These are phyloP conservation scores for Helostoma temminkii DNA, from an alignment of 2,797 vertebrate species.

Conservation along the genomic window DNA sequence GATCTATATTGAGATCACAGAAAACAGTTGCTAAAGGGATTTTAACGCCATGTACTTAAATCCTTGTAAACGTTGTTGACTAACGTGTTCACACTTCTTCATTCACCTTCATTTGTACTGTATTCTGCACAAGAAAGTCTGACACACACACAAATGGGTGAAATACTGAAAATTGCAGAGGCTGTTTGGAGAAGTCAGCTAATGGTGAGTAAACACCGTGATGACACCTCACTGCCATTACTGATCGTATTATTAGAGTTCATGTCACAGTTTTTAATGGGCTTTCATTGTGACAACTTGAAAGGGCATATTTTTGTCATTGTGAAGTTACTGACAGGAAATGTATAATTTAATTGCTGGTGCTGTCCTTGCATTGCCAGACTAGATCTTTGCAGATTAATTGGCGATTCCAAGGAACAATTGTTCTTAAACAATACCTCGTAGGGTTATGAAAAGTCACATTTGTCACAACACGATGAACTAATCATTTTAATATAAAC, in stretches of 20 bases:
- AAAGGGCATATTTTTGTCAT: background rate
- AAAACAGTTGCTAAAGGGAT: slow-evolving; percentile 28
- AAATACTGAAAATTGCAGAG: background rate
- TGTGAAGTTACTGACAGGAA: background rate
- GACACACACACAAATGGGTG: background rate
- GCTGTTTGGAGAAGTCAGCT: background rate
- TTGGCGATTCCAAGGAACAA: too few relatives aligned
- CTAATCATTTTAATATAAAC: too few relatives aligned
- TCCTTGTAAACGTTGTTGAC: too few relatives aligned
- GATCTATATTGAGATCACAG: slow-evolving; percentile 35
- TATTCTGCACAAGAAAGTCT: background rate
- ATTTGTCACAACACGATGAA: too few relatives aligned
- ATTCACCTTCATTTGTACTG: background rate
- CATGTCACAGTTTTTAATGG: background rate
- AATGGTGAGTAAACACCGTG: background rate
- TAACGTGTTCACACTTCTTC: slow-evolving; percentile 3
- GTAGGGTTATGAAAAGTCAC: too few relatives aligned
- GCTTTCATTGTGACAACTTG: background rate
- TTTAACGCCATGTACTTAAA: slow-evolving; percentile 14
- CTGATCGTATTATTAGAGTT: background rate
- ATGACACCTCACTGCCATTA: background rate
- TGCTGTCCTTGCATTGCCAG: background rate
- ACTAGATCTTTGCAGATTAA: slow-evolving; percentile 4
- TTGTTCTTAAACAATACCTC: too few relatives aligned
- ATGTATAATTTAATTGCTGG: background rate